Base-by-base conservation (phyloP, 35 echinoderm and acorn worm species). In the Heliocidaris erythrogramma region DNA sequence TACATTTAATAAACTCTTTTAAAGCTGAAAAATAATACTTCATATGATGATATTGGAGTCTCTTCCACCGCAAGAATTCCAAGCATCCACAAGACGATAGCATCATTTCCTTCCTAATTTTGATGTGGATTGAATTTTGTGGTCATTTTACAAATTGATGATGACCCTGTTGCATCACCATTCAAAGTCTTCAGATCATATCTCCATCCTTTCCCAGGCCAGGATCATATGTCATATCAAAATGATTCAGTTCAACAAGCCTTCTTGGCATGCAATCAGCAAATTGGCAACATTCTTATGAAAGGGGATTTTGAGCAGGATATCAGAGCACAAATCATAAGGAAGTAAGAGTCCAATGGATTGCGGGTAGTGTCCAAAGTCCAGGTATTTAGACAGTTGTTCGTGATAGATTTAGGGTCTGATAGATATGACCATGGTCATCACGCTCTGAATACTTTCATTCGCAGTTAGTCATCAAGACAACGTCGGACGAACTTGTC, bases 371-470 rank as follows among this genome's bases (percentile, higher is more conserved):
- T 78, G 65, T 27, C 65, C 65, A 78, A 78, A 78, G 65, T 78
- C 65, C 65, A 78, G 65, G 65, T 78, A 78, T 78, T 78, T 78
- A 27, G 65, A 78, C 65, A 78, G 65, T 78, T 78, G 65, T 24
- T 78, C 21, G 65, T n/a, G 65, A 78, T 29, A 78, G 65, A 78
- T 78, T 78, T n/a, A 78, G 65, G 35, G 65, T 78, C n/a, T 78
- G 65, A 78, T 78, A 78, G 65, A 78, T 78, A 24, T 78, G 65
- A 21, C 65, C 65, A 78, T 78, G 65, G 65, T 78, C 65, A 78
- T 78, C 65, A 78, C 65, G 65, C 65, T 78, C 65, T 78, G 65
- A 78, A 78, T 78, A 78, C 21, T 78, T 78, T 78, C 65, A 78
- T 21, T 78, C 21, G 65, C 65, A 78, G 65, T 78, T 78, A 78